Evolutionary conservation across 2,888 invertebrate species (phyloP).

Genomic region (Caenorhabditis angaria): DNA sequence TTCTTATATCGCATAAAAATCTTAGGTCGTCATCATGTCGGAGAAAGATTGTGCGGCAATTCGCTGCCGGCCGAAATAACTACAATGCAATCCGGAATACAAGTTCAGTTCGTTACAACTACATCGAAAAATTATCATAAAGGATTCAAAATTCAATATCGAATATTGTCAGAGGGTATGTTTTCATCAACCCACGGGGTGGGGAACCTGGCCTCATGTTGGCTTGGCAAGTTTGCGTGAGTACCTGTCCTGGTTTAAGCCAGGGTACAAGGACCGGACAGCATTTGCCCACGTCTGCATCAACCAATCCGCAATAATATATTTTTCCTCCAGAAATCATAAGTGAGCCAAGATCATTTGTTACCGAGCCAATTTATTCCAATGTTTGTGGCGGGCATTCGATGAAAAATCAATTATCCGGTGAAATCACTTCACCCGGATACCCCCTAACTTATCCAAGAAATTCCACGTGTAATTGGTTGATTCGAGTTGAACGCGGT

Average conservation of each 20-base stretch:
- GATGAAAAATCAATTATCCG: slow-evolving; percentile 53
- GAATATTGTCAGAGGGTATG: slow-evolving; percentile 65
- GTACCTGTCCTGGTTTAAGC: too few species aligned
- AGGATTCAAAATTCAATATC: slow-evolving; percentile 56
- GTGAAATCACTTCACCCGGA: slow-evolving; percentile 74
- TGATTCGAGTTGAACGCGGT: slow-evolving; percentile 73
- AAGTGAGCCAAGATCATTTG: slow-evolving; percentile 37
- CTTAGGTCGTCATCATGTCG: slow-evolving; percentile 57
- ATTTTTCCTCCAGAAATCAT: slow-evolving; percentile 36
- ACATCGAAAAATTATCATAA: slow-evolving; percentile 23
- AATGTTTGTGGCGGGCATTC: slow-evolving; percentile 47
- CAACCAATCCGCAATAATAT: too few species aligned
- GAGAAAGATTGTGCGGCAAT: slow-evolving; percentile 57
- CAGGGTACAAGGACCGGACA: background rate
- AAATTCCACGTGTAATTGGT: slow-evolving; percentile 74
- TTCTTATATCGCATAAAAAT: background rate
- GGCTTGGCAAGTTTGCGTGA: too few species aligned
- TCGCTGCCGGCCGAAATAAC: slow-evolving; percentile 44
- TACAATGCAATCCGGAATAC: slow-evolving; percentile 57
- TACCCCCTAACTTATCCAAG: slow-evolving; percentile 73
- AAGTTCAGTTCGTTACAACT: slow-evolving; percentile 47
- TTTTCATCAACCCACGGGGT: too few species aligned
- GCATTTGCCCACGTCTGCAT: background rate
- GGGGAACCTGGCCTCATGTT: too few species aligned
- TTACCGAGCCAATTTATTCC: slow-evolving; percentile 24